Evolutionary conservation across 2,113 vertebrate species (phyloP).

Genomic region (Nothoprocta pentlandii): DNA sequence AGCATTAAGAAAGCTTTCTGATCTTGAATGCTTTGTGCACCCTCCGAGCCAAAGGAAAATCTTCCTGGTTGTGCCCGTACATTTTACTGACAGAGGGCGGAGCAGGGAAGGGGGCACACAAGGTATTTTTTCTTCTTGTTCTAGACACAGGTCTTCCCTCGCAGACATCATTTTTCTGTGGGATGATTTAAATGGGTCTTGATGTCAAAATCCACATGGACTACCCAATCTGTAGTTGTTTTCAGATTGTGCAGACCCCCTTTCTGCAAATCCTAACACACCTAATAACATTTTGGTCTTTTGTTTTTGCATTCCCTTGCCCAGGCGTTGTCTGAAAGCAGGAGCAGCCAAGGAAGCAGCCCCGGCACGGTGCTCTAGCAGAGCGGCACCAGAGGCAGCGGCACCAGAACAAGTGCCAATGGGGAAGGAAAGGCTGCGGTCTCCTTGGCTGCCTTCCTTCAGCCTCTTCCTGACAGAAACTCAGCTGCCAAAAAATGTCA

Average conservation of each 20-base stretch:
- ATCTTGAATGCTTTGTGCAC: constrained; percentile 2
- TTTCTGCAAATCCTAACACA: not conserved
- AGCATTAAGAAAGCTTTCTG: constrained; percentile 20
- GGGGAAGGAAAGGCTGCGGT: not conserved
- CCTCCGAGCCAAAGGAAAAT: not conserved
- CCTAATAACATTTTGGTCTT: not conserved
- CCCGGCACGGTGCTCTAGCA: not conserved
- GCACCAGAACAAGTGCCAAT: not conserved
- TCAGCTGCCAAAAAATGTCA: not conserved
- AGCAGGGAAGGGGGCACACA: not conserved
- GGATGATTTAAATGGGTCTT: constrained; percentile 72
- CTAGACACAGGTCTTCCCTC: constrained; percentile 25
- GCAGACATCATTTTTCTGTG: constrained; percentile 49
- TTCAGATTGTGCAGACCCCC: not conserved
- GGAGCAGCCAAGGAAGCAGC: not conserved
- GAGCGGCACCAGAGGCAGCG: not conserved
- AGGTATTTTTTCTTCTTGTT: not conserved
- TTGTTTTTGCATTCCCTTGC: not conserved
- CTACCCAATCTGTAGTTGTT: constrained; percentile 29
- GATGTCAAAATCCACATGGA: constrained; percentile 69
- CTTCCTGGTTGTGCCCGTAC: not conserved
- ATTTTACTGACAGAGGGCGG: not conserved
- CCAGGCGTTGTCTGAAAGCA: not conserved
- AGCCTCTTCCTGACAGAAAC: not conserved
- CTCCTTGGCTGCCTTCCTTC: not conserved